Percentiles rank a stretch among this genome's conserved stretches.
Evolutionary conservation across 2,888 invertebrate species (phyloP).

Genomic region (Sclerodermus sp.): DNA sequence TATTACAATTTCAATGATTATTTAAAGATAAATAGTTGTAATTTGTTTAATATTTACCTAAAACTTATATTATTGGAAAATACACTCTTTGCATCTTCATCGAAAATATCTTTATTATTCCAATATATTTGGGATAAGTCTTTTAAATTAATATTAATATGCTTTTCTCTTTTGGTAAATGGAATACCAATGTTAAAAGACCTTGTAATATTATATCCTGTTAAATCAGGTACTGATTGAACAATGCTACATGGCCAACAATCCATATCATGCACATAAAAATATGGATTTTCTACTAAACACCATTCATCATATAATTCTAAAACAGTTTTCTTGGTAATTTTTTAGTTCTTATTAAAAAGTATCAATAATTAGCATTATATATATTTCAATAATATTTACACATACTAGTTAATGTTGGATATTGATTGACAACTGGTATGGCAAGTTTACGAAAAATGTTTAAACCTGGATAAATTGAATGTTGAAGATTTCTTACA

Average conservation of each 20-base stretch:
- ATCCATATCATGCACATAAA: slow-evolving; percentile 78
- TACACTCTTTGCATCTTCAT: slow-evolving; percentile 67
- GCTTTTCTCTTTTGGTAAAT: slow-evolving; percentile 65
- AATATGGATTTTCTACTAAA: slow-evolving; percentile 81
- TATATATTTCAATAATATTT: not conserved
- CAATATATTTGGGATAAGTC: slow-evolving; percentile 64
- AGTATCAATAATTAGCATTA: slow-evolving; percentile 1
- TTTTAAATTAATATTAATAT: slow-evolving; percentile 61
- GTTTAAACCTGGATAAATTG: slow-evolving; percentile 80
- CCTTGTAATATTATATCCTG: slow-evolving; percentile 61
- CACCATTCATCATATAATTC: slow-evolving; percentile 85
- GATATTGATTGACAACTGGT: slow-evolving; percentile 75
- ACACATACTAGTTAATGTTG: slow-evolving; percentile 69
- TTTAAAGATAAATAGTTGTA: slow-evolving; percentile 1
- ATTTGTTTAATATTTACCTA: slow-evolving; percentile 25
- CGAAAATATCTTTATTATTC: slow-evolving; percentile 64
- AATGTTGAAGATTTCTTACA: slow-evolving; percentile 74
- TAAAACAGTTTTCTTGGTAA: too few species aligned
- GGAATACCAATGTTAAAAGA: slow-evolving; percentile 63
- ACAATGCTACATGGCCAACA: slow-evolving; percentile 81
- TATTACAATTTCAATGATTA: not conserved
- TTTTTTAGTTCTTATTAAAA: too few species aligned
- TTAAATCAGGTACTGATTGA: slow-evolving; percentile 69
- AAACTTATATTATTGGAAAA: slow-evolving; percentile 46
- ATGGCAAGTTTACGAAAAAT: slow-evolving; percentile 72